Evolutionary conservation across 1,140 invertebrate genomes (phyloP), one percentile per base, ranked within the genome.

Genomic region (Phymastichus coffea): DNA sequence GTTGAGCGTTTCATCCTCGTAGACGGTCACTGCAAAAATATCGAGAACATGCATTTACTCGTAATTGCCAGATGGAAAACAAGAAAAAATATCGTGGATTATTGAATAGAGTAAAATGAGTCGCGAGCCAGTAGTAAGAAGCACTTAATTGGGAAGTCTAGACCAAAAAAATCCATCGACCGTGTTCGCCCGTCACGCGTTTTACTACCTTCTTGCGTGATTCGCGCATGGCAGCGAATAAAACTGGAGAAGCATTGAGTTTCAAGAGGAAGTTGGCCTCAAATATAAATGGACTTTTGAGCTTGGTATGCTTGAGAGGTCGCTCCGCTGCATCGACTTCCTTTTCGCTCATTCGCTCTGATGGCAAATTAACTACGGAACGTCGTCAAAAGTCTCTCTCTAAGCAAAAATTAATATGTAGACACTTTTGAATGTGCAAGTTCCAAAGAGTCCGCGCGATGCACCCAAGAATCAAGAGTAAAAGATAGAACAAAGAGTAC

Each of bases 1-100:
- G 70, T 90, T 91, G 68, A 94, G 81, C 58, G 90, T 86, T 71
- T 92, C 89, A 8, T 91, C 91, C 67, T 92, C 88, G 76, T 89
- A 88, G 51, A 86, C 84, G 38, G 84, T 83, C 58, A 91, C 90
- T 91, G 83, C 26, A 85, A 84, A 20, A 12, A 33, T n/a, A n/a
- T n/a, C n/a, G n/a, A n/a, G n/a, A n/a, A n/a, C n/a, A n/a, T n/a
- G n/a, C n/a, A n/a, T n/a, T n/a, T n/a, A n/a, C n/a, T n/a, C n/a
- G n/a, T n/a, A n/a, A n/a, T n/a, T 35, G 33, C 33, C 8, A 35
- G 33, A 35, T n/a, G 33, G 33, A 35, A 35, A 35, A 9, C 8
- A 35, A 9, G 33, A 35, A 35, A n/a, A 9, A 15, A 25, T 3
- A 26, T 40, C 22, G 22, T 23, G 25, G 12, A 17, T 23, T 23